phyloP scores from a whole-genome alignment of 2,113 vertebrate genomes.

The Erythrolamprus reginae region DNA sequence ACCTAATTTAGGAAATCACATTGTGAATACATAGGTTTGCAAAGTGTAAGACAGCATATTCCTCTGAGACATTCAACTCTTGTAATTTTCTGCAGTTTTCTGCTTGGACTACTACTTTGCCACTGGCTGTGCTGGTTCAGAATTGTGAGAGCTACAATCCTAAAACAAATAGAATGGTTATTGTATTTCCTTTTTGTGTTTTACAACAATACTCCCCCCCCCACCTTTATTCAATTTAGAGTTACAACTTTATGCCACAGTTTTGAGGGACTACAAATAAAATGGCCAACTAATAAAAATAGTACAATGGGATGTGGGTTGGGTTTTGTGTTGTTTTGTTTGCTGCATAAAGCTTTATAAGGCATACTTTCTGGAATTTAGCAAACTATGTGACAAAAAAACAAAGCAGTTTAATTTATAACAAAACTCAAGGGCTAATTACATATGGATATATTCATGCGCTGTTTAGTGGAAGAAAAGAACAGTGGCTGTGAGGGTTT shows the following conservation, averaged over 20 bases:
- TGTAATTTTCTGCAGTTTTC: neutral
- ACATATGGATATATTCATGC: neutral
- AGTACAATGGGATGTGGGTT: neutral
- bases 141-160: neutral
- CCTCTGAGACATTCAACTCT: neutral
- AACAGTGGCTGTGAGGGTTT: neutral
- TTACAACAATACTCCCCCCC: neutral
- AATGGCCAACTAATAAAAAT: neutral
- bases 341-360: neutral
- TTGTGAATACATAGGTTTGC: neutral
- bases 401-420: neutral
- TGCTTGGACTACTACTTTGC: neutral
- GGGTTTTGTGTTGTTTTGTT: neutral
- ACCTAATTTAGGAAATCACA: neutral
- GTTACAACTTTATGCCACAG: neutral
- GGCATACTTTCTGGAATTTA: neutral
- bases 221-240: neutral
- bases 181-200: neutral
- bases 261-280: neutral
- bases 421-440: neutral
- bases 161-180: neutral
- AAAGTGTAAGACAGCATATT: neutral
- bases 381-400: neutral
- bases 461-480: neutral
- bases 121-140: neutral